phyloP scores from a whole-genome alignment of 2,113 vertebrate species.

The Gymnogyps californianus region DNA sequence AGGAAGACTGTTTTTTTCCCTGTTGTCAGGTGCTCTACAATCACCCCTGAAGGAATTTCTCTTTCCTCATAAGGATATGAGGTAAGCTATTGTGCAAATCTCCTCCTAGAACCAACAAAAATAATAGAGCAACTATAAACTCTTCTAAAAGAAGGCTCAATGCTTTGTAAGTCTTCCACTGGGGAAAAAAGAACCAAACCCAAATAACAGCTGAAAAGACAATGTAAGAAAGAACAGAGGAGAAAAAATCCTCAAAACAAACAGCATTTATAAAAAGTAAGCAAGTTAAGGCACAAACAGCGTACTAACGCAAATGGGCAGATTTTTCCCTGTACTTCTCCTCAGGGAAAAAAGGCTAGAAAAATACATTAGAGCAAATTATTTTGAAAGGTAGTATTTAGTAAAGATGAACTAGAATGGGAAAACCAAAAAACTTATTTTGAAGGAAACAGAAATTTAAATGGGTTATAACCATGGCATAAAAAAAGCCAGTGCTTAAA shows the following conservation, averaged over 20 bases:
- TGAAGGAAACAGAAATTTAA: not conserved
- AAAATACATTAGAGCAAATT: not conserved
- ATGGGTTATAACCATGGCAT: not conserved
- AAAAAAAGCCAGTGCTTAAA: not conserved
- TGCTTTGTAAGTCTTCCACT: not conserved
- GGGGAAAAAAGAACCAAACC: not conserved
- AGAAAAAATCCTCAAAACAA: not conserved
- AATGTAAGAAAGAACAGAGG: not conserved
- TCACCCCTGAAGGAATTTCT: slow-evolving; percentile 22
- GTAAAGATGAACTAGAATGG: not conserved
- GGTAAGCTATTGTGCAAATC: slow-evolving; percentile 37
- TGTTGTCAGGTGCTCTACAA: slow-evolving; percentile 23
- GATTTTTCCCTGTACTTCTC: not conserved
- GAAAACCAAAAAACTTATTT: not conserved
- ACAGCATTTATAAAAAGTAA: not conserved
- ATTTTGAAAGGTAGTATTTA: not conserved
- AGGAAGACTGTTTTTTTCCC: not conserved
- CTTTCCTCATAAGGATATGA: slow-evolving; percentile 21
- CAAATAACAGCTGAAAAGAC: slow-evolving; percentile 12
- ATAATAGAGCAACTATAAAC: not conserved
- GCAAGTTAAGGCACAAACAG: not conserved
- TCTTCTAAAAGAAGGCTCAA: not conserved
- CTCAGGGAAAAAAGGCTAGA: not conserved
- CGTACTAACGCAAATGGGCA: not conserved
- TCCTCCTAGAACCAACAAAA: slow-evolving; percentile 21